These are phyloP conservation scores for Cabera pusaria DNA, from an alignment of 2,888 invertebrate species.

Conservation along the genomic window DNA sequence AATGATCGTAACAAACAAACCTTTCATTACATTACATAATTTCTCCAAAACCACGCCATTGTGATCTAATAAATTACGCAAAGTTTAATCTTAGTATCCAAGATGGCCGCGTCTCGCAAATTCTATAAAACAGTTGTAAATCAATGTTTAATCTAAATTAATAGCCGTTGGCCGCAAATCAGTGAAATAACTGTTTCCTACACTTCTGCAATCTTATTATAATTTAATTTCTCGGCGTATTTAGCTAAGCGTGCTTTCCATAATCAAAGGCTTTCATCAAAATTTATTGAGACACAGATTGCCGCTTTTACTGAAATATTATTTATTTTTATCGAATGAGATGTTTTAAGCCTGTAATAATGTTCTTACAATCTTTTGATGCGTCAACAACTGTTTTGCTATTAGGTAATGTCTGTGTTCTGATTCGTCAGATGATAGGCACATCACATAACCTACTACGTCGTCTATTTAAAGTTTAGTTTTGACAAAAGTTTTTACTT, in stretches of 20 bases:
- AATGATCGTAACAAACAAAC: too few species aligned
- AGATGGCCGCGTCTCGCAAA: constrained; percentile 17
- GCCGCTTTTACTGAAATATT: constrained; percentile 31
- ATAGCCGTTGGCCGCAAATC: constrained; percentile 15
- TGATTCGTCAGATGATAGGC: too few species aligned
- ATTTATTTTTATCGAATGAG: constrained; percentile 10
- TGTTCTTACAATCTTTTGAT: too few species aligned
- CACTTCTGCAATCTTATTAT: constrained; percentile 10
- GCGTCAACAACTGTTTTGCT: too few species aligned
- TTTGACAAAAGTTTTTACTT: too few species aligned
- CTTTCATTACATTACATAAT: too few species aligned
- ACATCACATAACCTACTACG: too few species aligned
- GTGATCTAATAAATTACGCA: constrained; percentile 13
- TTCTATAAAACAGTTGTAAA: constrained; percentile 25
- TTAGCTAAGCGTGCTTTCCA: constrained; percentile 17
- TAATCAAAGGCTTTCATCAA: constrained; percentile 26
- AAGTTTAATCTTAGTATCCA: constrained; percentile 2
- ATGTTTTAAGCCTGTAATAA: constrained; percentile 1
- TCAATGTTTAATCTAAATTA: constrained; percentile 27
- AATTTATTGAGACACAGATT: constrained; percentile 41
- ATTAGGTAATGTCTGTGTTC: too few species aligned
- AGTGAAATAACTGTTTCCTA: constrained; percentile 10
- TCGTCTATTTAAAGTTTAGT: too few species aligned
- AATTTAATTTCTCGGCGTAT: constrained; percentile 14
- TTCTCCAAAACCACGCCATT: too few species aligned